Evolutionary conservation across 2,888 invertebrate genomes (phyloP).

Genomic region (Coleophora deauratella): DNA sequence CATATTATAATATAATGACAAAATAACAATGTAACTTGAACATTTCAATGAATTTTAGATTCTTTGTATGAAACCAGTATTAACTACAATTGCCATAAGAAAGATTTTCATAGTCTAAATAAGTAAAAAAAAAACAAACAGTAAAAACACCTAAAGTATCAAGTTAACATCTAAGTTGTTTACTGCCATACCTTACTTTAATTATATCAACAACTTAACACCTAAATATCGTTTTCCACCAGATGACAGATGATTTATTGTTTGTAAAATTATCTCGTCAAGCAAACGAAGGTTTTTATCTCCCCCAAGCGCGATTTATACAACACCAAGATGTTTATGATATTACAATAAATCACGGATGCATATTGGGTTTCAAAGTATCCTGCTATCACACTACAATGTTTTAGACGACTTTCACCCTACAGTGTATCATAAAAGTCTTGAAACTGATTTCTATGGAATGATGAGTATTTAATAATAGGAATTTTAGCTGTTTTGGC

Average conservation of each 20-base stretch:
- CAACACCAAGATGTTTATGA: conserved; percentile 58
- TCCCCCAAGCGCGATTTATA: conserved; percentile 60
- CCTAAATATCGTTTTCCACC: conserved; percentile 52
- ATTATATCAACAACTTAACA: conserved; percentile 44
- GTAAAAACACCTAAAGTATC: no score
- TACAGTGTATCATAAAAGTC: no score
- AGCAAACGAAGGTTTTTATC: conserved; percentile 50
- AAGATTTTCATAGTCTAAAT: no score
- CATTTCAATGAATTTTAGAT: no score
- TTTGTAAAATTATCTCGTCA: conserved; percentile 52
- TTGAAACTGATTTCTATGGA: no score
- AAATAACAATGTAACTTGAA: no score
- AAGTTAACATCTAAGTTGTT: background rate
- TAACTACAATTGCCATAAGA: no score
- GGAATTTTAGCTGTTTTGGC: no score
- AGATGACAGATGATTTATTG: conserved; percentile 63
- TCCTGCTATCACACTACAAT: conserved; percentile 44
- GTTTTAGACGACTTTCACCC: conserved; percentile 29
- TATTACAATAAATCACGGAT: conserved; percentile 68
- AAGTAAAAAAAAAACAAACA: no score
- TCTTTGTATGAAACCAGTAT: no score
- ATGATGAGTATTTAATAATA: no score
- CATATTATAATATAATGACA: no score
- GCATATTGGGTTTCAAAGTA: conserved; percentile 64
- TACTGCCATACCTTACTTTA: conserved; percentile 24